These are phyloP conservation scores for Helicoverpa assulta DNA, from an alignment of 2,888 invertebrate species.

Conservation along the genomic window DNA sequence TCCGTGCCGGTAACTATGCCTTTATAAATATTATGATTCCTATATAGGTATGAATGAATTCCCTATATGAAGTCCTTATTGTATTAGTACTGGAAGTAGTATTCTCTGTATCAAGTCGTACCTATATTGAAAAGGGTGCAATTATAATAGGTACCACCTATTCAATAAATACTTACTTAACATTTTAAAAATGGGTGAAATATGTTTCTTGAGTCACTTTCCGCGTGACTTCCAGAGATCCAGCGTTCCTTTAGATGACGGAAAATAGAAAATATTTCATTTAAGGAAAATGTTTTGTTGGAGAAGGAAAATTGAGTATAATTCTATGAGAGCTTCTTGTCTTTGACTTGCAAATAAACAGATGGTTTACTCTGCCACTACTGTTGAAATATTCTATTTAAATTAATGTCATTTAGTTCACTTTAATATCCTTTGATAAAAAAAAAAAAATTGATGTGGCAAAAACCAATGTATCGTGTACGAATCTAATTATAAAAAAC, in stretches of 20 bases:
- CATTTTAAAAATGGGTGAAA: background rate
- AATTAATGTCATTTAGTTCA: too few species aligned
- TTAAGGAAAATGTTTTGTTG: background rate
- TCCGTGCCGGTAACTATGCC: too few species aligned
- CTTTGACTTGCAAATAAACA: conserved; percentile 1
- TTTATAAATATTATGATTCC: too few species aligned
- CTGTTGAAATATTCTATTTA: background rate
- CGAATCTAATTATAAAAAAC: conserved; percentile 10
- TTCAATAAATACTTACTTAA: background rate
- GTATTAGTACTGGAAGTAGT: too few species aligned
- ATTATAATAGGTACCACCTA: too few species aligned
- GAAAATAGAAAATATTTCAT: background rate
- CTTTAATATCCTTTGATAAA: too few species aligned
- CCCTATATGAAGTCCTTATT: too few species aligned
- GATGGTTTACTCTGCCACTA: background rate
- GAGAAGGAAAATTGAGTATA: background rate
- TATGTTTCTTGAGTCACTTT: background rate
- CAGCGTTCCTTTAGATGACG: background rate
- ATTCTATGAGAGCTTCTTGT: background rate
- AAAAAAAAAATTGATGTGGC: too few species aligned
- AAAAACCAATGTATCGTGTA: background rate
- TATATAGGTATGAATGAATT: too few species aligned
- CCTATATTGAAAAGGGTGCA: too few species aligned
- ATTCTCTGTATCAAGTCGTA: too few species aligned
- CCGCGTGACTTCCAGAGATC: background rate